phyloP scores from a whole-genome alignment of 2,888 invertebrate genomes.

The Rutpela maculata region DNA sequence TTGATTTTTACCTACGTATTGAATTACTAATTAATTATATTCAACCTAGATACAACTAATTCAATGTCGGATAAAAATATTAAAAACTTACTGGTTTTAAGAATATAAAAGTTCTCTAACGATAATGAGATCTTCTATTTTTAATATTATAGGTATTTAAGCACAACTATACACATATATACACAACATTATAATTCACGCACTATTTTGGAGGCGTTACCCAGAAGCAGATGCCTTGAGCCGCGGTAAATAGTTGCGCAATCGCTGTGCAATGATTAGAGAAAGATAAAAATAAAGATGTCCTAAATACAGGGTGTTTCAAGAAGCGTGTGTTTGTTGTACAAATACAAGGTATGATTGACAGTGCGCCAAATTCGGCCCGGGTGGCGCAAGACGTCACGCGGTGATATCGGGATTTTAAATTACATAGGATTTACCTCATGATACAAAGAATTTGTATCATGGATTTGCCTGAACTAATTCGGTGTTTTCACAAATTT shows the following conservation, averaged over 20 bases:
- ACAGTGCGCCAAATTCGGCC: too few relatives aligned
- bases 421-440: too few relatives aligned
- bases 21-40: slow-evolving; percentile 5
- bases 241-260: not conserved
- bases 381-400: too few relatives aligned
- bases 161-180: not conserved
- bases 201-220: slow-evolving; percentile 25
- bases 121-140: slow-evolving; percentile 8
- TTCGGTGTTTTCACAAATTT: too few relatives aligned
- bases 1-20: slow-evolving; percentile 6
- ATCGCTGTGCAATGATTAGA: not conserved
- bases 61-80: not conserved
- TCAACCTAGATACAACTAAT: not conserved
- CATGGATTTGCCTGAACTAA: too few relatives aligned
- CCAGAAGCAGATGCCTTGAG: slow-evolving; percentile 12
- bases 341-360: too few relatives aligned
- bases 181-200: not conserved
- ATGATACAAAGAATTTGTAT: too few relatives aligned
- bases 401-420: too few relatives aligned
- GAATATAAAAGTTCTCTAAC: not conserved
- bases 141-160: slow-evolving; percentile 1
- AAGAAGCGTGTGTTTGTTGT: not conserved
- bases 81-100: slow-evolving; percentile 10
- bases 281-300: not conserved
- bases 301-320: not conserved